These are phyloP conservation scores for Dilophus febrilis DNA, from an alignment of 2,888 invertebrate genomes.

Conservation along the genomic window DNA sequence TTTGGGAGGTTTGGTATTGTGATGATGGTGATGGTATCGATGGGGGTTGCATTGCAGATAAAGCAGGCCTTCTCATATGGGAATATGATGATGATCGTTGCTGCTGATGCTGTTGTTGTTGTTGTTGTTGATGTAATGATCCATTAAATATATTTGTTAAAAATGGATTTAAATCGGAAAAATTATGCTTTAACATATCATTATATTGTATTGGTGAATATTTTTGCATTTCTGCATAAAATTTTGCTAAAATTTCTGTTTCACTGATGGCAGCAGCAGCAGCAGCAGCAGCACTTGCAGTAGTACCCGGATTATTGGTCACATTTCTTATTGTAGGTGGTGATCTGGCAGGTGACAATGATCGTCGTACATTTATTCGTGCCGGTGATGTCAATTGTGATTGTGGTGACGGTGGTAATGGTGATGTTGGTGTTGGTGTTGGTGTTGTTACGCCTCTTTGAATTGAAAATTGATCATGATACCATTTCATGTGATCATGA, in stretches of 20 bases:
- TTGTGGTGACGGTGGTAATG: too few relatives aligned
- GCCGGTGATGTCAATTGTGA: too few relatives aligned
- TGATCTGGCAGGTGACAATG: too few relatives aligned
- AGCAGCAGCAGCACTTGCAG: too few relatives aligned
- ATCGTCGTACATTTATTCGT: too few relatives aligned
- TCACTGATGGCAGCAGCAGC: conserved; percentile 17
- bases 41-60: conserved; percentile 11
- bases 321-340: too few relatives aligned
- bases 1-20: neutral
- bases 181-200: conserved; percentile 42
- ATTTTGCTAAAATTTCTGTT: conserved; percentile 59
- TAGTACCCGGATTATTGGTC: too few relatives aligned
- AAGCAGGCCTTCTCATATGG: conserved; percentile 5
- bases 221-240: conserved; percentile 53
- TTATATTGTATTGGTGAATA: conserved; percentile 38
- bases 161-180: conserved; percentile 9
- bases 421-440: too few relatives aligned
- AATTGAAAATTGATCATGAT: too few relatives aligned
- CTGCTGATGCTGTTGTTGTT: too few relatives aligned
- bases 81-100: conserved; percentile 17
- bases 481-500: neutral
- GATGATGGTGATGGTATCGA: neutral
- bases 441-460: too few relatives aligned
- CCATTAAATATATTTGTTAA: conserved; percentile 8
- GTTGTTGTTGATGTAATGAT: too few relatives aligned